Evolutionary conservation across 2,797 vertebrate genomes (phyloP), one percentile per base, ranked within the genome.

Genomic region (Pangasius macronema): DNA sequence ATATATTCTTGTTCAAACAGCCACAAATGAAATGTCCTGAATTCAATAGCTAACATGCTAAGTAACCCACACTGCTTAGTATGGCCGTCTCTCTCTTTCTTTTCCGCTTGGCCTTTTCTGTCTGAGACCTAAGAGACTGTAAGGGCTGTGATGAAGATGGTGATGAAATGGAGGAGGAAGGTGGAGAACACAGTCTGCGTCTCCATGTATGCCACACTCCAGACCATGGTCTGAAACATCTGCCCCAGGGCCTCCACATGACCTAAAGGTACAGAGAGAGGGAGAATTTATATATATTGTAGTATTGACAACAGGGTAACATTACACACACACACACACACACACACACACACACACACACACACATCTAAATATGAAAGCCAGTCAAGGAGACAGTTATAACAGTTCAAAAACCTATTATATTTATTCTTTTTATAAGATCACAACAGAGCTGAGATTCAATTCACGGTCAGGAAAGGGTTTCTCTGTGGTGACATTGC

Each of bases 71-170:
- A 49, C 88, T 67, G n/a, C 91, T 91, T 30, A 95, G 88, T 18
- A 96, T 95, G 59, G 92, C 91, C 11, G 91, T 87, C n/a, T 96
- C 94, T 39, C 90, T 91, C 39, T 91, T 88, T 51, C 79, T 92
- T 87, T 89, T 94, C 3, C 95, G 93, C 89, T 89, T 94, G 70
- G 89, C 93, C 83, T 96, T 95, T 90, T 95, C 95, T 1, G 85
- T 88, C 30, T 91, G 92, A 24, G 90, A 76, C 82, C 94, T 89
- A 3, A 81, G 20, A 5, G 86, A 84, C 83, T 84, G 88, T 65
- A 73, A 76, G 3, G 88, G 72, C 3, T 83, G 80, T n/a, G 85
- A 46, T 49, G 76, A 86, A 5, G 91, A 65, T 3, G 87, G 87
- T 24, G 85, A 33, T 27, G 72, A 86, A 6, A 90, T 49, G 3